These are phyloP conservation scores for Prosapia bicincta DNA, from an alignment of 2,888 invertebrate genomes.

Conservation along the genomic window DNA sequence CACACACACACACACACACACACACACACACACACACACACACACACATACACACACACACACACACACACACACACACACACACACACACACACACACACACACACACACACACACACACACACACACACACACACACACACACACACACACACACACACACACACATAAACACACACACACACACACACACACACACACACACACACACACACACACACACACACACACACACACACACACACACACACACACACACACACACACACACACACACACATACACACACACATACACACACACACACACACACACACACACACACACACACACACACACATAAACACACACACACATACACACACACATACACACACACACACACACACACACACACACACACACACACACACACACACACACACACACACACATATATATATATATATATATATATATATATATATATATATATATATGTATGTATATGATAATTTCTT, in stretches of 20 bases:
- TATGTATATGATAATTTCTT: conserved; percentile 1
- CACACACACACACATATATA: not conserved
- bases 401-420: conserved; percentile 1
- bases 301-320: not conserved
- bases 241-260: not conserved
- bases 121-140: conserved; percentile 5
- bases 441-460: not conserved
- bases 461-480: conserved; percentile 6
- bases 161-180: not conserved
- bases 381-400: conserved; percentile 5
- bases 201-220: not conserved
- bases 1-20: conserved; percentile 5
- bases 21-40: conserved; percentile 5
- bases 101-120: conserved; percentile 5
- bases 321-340: not conserved
- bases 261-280: not conserved
- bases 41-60: conserved; percentile 1
- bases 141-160: conserved; percentile 3
- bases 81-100: conserved; percentile 5
- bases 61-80: conserved; percentile 5
- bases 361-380: not conserved
- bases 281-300: not conserved
- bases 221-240: not conserved
- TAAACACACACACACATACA: not conserved
- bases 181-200: conserved; percentile 5